These are phyloP conservation scores for Engraulis encrasicolus DNA, from an alignment of 2,113 vertebrate genomes.

Conservation along the genomic window DNA sequence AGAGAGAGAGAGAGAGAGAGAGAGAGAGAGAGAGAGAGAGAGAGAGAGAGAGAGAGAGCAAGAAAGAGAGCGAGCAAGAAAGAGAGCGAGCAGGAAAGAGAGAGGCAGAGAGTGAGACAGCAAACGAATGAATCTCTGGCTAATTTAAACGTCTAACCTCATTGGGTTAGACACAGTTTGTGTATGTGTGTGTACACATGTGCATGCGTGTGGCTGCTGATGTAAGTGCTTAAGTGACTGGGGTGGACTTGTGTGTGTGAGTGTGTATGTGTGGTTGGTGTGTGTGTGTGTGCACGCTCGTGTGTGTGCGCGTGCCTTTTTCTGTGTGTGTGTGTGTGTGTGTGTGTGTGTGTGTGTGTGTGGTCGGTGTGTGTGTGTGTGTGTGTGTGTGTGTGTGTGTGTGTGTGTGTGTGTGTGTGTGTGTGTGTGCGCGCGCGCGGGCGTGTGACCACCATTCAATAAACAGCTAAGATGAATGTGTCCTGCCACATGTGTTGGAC, in stretches of 20 bases:
- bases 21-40: neutral
- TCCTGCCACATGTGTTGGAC: neutral
- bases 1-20: neutral
- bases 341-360: no score
- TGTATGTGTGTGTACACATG: neutral
- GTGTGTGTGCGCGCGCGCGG: neutral
- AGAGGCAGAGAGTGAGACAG: neutral
- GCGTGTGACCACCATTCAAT: neutral
- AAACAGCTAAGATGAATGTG: neutral
- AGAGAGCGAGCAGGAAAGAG: neutral
- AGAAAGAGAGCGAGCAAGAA: neutral
- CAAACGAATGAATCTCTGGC: slow-evolving; percentile 9
- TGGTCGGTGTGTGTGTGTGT: no score
- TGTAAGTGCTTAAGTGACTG: no score
- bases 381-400: neutral
- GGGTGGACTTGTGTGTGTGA: neutral
- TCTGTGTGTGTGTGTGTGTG: no score
- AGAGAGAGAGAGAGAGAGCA: neutral
- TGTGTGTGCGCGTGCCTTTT: no score
- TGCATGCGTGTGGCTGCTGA: neutral
- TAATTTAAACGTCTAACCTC: slow-evolving; percentile 9
- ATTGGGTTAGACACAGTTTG: neutral
- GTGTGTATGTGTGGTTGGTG: no score
- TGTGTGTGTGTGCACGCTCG: no score
- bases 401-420: neutral